phyloP scores from a whole-genome alignment of 2,797 vertebrate species.

The Amniataba percoides region DNA sequence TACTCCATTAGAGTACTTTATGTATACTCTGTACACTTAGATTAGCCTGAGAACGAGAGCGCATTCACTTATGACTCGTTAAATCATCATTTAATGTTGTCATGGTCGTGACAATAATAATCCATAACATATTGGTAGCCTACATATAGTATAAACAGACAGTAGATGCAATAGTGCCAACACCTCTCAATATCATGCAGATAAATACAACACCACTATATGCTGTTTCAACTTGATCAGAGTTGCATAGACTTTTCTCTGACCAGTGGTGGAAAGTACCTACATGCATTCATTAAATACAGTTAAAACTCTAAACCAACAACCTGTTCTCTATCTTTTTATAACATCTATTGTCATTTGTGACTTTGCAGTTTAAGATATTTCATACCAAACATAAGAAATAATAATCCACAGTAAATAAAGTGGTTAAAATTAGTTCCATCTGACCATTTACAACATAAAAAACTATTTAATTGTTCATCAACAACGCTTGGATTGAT shows the following conservation, averaged over 20 bases:
- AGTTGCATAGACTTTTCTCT: neutral
- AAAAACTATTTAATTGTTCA: neutral
- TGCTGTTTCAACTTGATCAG: neutral
- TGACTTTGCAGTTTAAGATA: neutral
- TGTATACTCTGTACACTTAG: neutral
- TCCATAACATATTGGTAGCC: neutral
- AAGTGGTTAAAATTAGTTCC: neutral
- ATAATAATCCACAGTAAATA: too few relatives aligned
- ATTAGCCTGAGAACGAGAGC: neutral
- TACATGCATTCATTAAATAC: neutral
- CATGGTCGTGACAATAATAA: neutral
- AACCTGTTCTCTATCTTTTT: neutral
- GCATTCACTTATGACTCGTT: neutral
- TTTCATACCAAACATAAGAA: neutral
- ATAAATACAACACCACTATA: neutral
- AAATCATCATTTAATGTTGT: fast-evolving
- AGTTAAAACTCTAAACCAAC: neutral
- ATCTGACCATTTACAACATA: neutral
- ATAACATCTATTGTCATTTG: neutral
- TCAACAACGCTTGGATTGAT: neutral
- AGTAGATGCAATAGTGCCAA: neutral
- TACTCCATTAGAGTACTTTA: neutral
- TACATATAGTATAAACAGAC: neutral
- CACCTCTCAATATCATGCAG: neutral
- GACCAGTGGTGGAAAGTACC: neutral